These are phyloP conservation scores for Anthoscopus minutus DNA, from an alignment of 2,113 vertebrate genomes.

Conservation along the genomic window DNA sequence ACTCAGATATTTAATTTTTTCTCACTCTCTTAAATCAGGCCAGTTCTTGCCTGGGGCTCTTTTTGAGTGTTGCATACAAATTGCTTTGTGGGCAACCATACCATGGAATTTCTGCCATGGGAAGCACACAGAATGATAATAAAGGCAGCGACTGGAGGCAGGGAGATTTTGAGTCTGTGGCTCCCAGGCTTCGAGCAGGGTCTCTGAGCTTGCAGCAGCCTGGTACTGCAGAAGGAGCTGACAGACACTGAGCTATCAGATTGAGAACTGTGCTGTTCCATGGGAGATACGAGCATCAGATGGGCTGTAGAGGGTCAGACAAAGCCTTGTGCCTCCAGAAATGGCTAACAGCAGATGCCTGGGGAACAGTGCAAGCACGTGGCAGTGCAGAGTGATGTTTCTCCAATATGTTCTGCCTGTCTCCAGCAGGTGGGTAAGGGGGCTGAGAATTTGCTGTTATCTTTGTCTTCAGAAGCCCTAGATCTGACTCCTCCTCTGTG, in stretches of 20 bases:
- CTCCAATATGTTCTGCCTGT: background rate
- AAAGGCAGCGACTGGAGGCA: background rate
- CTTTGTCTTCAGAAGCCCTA: background rate
- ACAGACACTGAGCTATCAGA: background rate
- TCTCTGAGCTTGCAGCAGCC: background rate
- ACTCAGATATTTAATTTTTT: conserved; percentile 2
- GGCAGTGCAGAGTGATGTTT: background rate
- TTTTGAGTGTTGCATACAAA: conserved; percentile 11
- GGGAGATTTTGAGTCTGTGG: background rate
- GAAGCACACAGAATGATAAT: background rate
- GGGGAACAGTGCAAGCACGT: background rate
- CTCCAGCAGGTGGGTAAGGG: background rate
- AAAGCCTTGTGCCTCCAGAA: background rate
- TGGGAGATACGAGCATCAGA: background rate
- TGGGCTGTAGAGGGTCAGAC: conserved; percentile 16
- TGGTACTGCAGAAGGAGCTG: background rate
- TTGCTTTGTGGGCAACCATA: background rate
- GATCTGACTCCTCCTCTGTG: background rate
- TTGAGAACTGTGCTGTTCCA: background rate
- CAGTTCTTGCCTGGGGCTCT: conserved; percentile 18
- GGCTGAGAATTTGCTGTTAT: background rate
- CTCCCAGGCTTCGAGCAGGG: background rate
- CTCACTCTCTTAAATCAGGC: conserved; percentile 22
- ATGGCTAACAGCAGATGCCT: conserved; percentile 18
- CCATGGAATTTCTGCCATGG: background rate